Conservation (phyloP, 2,113 vertebrate genomes). For the Stictonetta naevosa region DNA sequence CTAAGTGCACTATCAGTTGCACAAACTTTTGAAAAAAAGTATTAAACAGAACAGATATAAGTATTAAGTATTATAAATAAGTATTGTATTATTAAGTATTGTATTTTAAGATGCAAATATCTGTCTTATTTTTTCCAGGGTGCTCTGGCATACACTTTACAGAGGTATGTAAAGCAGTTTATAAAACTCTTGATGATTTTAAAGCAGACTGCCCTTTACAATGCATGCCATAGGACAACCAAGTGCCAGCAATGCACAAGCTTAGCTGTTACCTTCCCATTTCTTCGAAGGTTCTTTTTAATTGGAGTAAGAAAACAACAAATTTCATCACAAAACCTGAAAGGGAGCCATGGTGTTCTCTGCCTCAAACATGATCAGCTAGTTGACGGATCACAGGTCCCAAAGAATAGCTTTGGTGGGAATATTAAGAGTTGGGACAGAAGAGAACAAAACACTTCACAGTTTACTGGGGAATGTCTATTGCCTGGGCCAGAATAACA, state of each 20-base stretch:
- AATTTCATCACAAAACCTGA: background rate
- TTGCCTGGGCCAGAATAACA: background rate
- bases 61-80: too few relatives aligned
- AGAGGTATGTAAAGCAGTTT: background rate
- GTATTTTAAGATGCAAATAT: background rate
- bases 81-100: too few relatives aligned
- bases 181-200: background rate
- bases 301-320: rapidly evolving
- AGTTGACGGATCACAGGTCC: background rate
- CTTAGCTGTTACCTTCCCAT: background rate
- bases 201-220: background rate
- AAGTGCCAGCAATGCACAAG: background rate
- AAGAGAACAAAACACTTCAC: background rate
- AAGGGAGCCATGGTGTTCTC: background rate
- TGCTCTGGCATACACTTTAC: background rate
- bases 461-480: background rate
- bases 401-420: background rate
- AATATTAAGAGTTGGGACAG: background rate
- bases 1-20: background rate
- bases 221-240: background rate
- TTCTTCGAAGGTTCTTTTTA: background rate
- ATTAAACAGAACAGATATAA: background rate
- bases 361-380: background rate
- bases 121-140: background rate
- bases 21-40: background rate